phyloP scores from a whole-genome alignment of 2,888 invertebrate species.

The Ectropis crepuscularia region DNA sequence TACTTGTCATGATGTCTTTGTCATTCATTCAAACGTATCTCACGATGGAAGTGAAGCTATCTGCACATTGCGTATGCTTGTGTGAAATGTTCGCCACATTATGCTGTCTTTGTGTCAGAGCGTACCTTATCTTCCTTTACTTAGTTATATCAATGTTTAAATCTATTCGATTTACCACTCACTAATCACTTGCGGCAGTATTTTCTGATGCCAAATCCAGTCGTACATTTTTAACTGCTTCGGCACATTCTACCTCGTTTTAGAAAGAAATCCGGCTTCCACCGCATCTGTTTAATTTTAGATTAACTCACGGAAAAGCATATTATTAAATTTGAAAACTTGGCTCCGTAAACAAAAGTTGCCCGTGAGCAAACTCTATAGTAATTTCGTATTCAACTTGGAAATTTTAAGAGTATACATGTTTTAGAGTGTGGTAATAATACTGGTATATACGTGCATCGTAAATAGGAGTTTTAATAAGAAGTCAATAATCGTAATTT shows the following conservation, averaged over 20 bases:
- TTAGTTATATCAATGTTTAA: too few species aligned
- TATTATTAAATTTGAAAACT: slow-evolving; percentile 26
- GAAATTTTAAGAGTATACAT: slow-evolving; percentile 12
- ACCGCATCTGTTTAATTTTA: slow-evolving; percentile 12
- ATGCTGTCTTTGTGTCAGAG: too few species aligned
- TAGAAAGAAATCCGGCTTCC: not conserved
- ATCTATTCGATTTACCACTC: too few species aligned
- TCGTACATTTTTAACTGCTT: too few species aligned
- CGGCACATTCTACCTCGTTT: not conserved
- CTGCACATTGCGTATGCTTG: too few species aligned
- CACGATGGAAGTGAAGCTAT: too few species aligned
- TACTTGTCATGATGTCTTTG: too few species aligned
- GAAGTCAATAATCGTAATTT: not conserved
- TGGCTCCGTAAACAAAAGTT: slow-evolving; percentile 20
- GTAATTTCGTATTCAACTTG: slow-evolving; percentile 27
- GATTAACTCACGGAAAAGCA: slow-evolving; percentile 16
- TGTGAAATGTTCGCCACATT: too few species aligned
- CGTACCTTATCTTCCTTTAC: too few species aligned
- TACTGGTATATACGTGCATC: not conserved
- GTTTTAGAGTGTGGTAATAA: slow-evolving; percentile 16
- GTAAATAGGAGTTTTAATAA: not conserved
- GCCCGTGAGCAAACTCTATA: slow-evolving; percentile 14
- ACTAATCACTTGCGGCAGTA: not conserved
- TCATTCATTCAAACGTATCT: too few species aligned
- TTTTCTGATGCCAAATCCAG: not conserved